Base-by-base conservation (phyloP, 2,113 vertebrate genomes). In the Clarias magur region DNA sequence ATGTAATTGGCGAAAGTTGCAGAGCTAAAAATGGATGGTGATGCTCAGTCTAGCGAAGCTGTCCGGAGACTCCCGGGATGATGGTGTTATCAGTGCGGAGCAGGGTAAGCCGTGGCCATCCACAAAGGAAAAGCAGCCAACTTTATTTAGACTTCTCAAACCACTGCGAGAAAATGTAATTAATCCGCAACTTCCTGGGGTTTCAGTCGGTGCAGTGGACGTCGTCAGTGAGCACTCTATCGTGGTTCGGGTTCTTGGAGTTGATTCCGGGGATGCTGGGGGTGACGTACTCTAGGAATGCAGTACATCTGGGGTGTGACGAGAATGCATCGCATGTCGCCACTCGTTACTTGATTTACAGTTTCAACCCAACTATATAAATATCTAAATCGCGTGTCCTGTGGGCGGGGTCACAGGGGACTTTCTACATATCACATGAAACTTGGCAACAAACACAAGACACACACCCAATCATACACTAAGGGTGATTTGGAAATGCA, bases 1-100 rank as follows among this genome's bases (percentile, higher is more conserved):
- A 92, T 88, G 82, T 90, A 93, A 93, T 92, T 93, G 92, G 81
- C 87, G 82, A 73, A 90, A 88, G 78, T 89, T 65, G 85, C 54
- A 30, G 59, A 83, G 90, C 86, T 85, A 91, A 89, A 81, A 73
- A 89, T 62, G 25, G 38, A 60, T 27, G 19, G 42, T 42, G 42
- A 42, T 3, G 53, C 53, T 67, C n/a, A 19, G 38, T n/a, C 21
- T 56, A 21, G 34, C 78, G 53, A 8, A 85, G 70, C 68, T 19
- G 72, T 53, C 16, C 27, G 23, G 21, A 76, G 25, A 53, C 62
- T 38, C 34, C 70, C 30, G 10, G 63, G 15, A 48, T 38, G 62
- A 27, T 11, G 62, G 34, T 59, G 59, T 68, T 80, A 57, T 86
- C 48, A 27, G 57, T 53, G 68, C 70, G 17, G 25, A 73, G 67